Conservation (phyloP, 2,888 invertebrate genomes). For the Chouioia cunea region DNA sequence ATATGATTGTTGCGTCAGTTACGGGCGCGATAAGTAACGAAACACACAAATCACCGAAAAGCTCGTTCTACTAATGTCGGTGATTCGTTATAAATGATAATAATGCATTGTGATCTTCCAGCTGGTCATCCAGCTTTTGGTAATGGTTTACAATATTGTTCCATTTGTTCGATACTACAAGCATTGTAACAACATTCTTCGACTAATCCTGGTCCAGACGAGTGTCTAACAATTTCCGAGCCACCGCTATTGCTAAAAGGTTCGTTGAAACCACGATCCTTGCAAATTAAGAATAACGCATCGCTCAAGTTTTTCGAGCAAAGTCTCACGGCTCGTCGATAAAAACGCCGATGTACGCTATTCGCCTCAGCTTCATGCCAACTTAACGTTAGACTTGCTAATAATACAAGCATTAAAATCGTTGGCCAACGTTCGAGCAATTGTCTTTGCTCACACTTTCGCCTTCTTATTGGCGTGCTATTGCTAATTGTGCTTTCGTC, state of each 20-base stretch:
- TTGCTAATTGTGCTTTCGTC: neutral
- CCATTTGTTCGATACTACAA: slow-evolving; percentile 59
- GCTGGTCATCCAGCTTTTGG: neutral
- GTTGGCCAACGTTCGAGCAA: slow-evolving; percentile 14
- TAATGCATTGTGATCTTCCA: too few relatives aligned
- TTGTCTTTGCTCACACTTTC: neutral
- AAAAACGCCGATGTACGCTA: slow-evolving; percentile 19
- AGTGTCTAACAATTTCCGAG: slow-evolving; percentile 46
- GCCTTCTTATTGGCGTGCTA: neutral
- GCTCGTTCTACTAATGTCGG: neutral
- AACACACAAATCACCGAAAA: too few relatives aligned
- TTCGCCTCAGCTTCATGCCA: slow-evolving; percentile 19
- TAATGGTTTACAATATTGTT: slow-evolving; percentile 61
- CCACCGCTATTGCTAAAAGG: slow-evolving; percentile 58
- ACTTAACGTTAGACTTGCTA: slow-evolving; percentile 46
- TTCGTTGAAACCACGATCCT: slow-evolving; percentile 58
- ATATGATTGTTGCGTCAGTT: too few relatives aligned
- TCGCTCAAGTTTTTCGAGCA: slow-evolving; percentile 64
- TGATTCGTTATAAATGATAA: neutral
- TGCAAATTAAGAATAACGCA: slow-evolving; percentile 60
- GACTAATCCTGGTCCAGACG: slow-evolving; percentile 58
- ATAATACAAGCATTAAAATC: slow-evolving; percentile 37
- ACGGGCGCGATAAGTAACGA: too few relatives aligned
- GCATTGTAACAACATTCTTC: slow-evolving; percentile 63
- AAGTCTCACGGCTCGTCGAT: slow-evolving; percentile 49